These are phyloP conservation scores for Cataglyphis hispanica DNA, from an alignment of 1,140 invertebrate species.

Conservation along the genomic window DNA sequence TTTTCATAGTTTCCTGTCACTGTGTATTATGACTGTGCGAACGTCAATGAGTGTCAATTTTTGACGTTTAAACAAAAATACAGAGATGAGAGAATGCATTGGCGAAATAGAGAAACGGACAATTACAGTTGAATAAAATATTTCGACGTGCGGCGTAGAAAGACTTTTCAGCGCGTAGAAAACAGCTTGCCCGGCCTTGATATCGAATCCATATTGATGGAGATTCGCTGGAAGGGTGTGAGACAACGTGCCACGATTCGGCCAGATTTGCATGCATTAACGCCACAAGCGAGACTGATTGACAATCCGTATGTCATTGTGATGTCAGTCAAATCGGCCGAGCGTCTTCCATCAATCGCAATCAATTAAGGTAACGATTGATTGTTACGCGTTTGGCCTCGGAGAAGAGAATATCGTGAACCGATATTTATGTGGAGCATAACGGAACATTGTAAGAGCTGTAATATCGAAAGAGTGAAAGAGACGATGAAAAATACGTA, in stretches of 20 bases:
- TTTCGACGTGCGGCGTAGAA: conserved; percentile 45
- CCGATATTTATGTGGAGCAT: conserved; percentile 71
- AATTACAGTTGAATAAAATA: conserved; percentile 59
- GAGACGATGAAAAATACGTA: conserved; percentile 43
- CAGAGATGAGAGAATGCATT: not conserved
- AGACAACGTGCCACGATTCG: conserved; percentile 76
- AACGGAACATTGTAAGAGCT: conserved; percentile 65
- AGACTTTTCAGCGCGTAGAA: conserved; percentile 61
- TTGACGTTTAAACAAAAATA: conserved; percentile 31
- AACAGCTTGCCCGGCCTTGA: conserved; percentile 70
- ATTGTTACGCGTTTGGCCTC: conserved; percentile 80
- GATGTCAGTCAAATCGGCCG: conserved; percentile 81
- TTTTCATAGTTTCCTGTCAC: not conserved
- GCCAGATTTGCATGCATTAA: conserved; percentile 85
- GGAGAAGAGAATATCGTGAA: conserved; percentile 72
- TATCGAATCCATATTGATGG: conserved; percentile 76
- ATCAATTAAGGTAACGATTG: conserved; percentile 86
- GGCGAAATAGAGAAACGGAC: conserved; percentile 24
- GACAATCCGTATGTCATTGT: conserved; percentile 86
- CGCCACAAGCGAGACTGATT: conserved; percentile 86
- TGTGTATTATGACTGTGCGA: not conserved
- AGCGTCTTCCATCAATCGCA: conserved; percentile 79
- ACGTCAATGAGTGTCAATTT: conserved; percentile 29
- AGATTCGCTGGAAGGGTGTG: conserved; percentile 70
- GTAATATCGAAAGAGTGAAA: conserved; percentile 34